Evolutionary conservation across 2,888 invertebrate species (phyloP), one percentile per base, ranked within the genome.

Genomic region (Xanthia togata): DNA sequence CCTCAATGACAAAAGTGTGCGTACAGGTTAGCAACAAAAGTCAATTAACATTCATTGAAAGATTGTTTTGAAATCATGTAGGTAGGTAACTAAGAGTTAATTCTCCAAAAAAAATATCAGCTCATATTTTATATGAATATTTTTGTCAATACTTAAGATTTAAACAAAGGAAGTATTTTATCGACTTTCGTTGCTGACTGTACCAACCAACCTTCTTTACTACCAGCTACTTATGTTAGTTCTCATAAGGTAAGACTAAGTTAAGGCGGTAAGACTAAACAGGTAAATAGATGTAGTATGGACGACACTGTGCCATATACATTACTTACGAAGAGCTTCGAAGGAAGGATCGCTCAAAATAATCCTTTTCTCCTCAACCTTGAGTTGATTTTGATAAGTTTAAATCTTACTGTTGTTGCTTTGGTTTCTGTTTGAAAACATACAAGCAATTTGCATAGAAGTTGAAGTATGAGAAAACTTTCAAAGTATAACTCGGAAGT

Each of bases 301-400:
- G 20, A 41, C 6, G 35, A 20, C 12, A 47, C 2, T 50, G 11
- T 17, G 23, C 11, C n/a, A 17, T 17, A 11, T 47, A 44, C n/a
- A n/a, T 23, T 70, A n/a, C 31, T 14, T 17, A 17, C n/a, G 2
- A 44, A 67, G 9, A 41, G 9, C 23, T 14, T 20, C 17, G 1
- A 47, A 26, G 14, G 4, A 20, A 23, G n/a, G 72, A 64, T 55
- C 31, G 62, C 14, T 50, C 20, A 23, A 41, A 50, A 20, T 59
- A 74, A 59, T 60, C 31, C 41, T 26, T 4, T 0, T n/a, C 17
- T 26, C 23, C 23, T 47, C 5, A 47, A 55, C 6, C 62, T 17
- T 17, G n/a, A 20, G n/a, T n/a, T 53, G 31, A 20, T 35, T 9
- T 67, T 65, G 20, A 72, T 11, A 47, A 47, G 60, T 67, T 71